phyloP scores from a whole-genome alignment of 1,140 invertebrate species.

The Macrobrachium nipponense region DNA sequence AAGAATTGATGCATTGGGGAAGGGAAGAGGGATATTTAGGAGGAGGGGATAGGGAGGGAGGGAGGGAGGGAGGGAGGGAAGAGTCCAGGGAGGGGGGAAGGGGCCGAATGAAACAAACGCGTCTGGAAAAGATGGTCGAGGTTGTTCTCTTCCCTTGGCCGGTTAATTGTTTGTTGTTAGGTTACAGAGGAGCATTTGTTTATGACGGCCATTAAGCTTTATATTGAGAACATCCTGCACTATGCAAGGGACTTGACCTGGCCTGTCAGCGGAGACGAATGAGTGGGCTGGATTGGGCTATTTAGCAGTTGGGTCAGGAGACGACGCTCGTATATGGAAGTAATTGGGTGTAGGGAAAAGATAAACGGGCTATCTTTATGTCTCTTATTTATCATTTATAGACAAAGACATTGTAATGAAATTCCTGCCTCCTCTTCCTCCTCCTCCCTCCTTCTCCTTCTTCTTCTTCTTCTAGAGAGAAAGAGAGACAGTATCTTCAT shows the following conservation, averaged over 20 bases:
- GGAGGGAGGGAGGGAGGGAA: background rate
- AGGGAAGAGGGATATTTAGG: conserved; percentile 4
- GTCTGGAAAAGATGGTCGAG: background rate
- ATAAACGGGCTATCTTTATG: conserved; percentile 28
- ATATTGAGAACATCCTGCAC: conserved; percentile 43
- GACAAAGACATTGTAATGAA: conserved; percentile 16
- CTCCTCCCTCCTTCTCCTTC: no score
- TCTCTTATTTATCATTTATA: conserved; percentile 42
- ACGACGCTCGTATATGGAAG: conserved; percentile 2
- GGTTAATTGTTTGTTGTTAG: conserved; percentile 47
- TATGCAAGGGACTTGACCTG: conserved; percentile 32
- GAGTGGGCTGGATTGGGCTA: conserved; percentile 14
- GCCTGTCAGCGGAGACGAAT: conserved; percentile 25
- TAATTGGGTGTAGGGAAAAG: conserved; percentile 10
- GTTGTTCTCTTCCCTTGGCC: background rate
- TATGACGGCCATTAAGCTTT: conserved; percentile 49
- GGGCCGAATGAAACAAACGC: background rate
- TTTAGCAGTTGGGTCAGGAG: background rate
- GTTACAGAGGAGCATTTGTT: conserved; percentile 38
- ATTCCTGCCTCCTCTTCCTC: background rate
- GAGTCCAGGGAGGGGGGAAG: no score
- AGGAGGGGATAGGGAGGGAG: background rate
- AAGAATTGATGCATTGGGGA: background rate
- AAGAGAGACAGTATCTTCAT: no score
- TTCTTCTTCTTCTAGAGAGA: no score